Base-by-base conservation (phyloP, 1,140 invertebrate species). In the Mizuhopecten yessoensis region DNA sequence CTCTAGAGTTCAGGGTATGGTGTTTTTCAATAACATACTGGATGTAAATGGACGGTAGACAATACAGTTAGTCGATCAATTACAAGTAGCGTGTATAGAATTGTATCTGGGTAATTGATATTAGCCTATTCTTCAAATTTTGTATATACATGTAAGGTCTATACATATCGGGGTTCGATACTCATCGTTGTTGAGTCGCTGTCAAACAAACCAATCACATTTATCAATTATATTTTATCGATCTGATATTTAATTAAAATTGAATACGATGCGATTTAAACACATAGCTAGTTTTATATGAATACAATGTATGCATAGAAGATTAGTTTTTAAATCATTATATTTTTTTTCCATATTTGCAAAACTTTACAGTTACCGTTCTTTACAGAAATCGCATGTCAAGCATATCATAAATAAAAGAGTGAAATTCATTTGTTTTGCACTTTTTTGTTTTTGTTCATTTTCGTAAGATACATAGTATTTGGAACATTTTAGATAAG, bases 91-190 rank as follows among this genome's bases (percentile, higher is more conserved):
- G 57, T 75, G n/a, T 75, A 75, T 29, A 29, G 57, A 5, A 17
- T n/a, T 75, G 57, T 29, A n/a, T n/a, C 15, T 75, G 57, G 57
- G 57, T 75, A 75, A 75, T 75, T 75, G 57, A 75, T 75, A 75
- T 75, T 75, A n/a, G 57, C 11, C 57, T 75, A n/a, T 75, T 29
- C 57, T 75, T 5, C 5, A 29, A 29, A n/a, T 9, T 7, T 45
- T 17, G 5, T 49, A 49, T 49, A 17, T 20, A 2, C 45, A 10
- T 13, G 20, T 49, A 49, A 49, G 45, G 11, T 17, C 20, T 49
- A 13, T 49, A 49, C 57, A 75, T 75, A 75, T 75, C n/a, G 57
- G 20, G 57, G 11, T 75, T 75, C 57, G 57, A n/a, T 75, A 75
- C 29, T 75, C 57, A 75, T 3, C 0, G 23, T 29, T 75, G 57